Evolutionary conservation across 2,797 vertebrate species (phyloP).

Genomic region (Vespertilio murinus): DNA sequence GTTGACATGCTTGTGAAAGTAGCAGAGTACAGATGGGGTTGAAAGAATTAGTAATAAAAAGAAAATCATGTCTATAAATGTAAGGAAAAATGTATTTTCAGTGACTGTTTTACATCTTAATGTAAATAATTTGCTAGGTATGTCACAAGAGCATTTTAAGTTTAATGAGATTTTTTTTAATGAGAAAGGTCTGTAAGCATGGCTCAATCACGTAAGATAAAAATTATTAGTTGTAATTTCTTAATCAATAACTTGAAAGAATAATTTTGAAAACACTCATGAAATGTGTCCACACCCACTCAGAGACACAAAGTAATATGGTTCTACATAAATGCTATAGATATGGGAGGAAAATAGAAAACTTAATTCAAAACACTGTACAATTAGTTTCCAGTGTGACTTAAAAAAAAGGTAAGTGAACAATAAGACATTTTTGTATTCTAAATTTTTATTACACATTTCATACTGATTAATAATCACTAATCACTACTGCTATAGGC

Average conservation of each 20-base stretch:
- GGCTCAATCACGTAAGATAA: neutral
- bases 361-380: neutral
- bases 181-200: slow-evolving; percentile 1
- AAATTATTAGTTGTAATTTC: neutral
- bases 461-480: slow-evolving; percentile 48
- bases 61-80: neutral
- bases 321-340: neutral
- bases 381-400: neutral
- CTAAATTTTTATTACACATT: slow-evolving; percentile 24
- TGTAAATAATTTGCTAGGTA: slow-evolving; percentile 17
- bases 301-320: neutral
- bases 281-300: neutral
- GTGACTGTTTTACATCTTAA: slow-evolving; percentile 11
- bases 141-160: neutral
- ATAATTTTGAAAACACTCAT: slow-evolving; percentile 27
- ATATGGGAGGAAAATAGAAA: neutral
- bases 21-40: neutral
- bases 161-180: slow-evolving; percentile 39
- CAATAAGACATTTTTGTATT: neutral
- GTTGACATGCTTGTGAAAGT: neutral
- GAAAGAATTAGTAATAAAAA: neutral
- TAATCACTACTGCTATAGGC: neutral
- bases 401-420: slow-evolving; percentile 37
- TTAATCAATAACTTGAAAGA: slow-evolving; percentile 39
- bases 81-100: neutral